Percentiles rank a stretch among this genome's conserved stretches.
Conservation (phyloP, 2,797 vertebrate species). For the Rousettus madagascariensis region DNA sequence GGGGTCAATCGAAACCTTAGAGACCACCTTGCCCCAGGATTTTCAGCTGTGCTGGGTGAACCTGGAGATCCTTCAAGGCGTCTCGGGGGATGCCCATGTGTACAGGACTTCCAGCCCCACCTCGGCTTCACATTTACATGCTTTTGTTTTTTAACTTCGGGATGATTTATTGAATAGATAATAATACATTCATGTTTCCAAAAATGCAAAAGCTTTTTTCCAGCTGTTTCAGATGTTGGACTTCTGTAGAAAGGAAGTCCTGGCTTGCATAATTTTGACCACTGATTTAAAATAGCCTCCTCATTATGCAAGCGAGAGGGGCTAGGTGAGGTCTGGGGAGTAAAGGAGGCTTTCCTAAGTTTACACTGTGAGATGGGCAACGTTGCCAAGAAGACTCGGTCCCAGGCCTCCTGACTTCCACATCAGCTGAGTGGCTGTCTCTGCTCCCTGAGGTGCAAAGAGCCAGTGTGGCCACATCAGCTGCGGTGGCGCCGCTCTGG, state of each 20-base stretch:
- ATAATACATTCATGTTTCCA: not conserved
- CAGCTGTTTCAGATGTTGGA: not conserved
- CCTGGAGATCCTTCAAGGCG: not conserved
- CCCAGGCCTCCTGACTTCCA: not conserved
- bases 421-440: accelerated
- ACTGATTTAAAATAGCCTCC: not conserved
- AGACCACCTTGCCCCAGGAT: not conserved
- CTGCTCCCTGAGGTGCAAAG: not conserved
- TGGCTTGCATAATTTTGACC: not conserved
- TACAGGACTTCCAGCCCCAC: not conserved
- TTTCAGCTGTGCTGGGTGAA: not conserved
- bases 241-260: not conserved
- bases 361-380: no score
- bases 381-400: not conserved
- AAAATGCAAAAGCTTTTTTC: not conserved
- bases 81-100: not conserved
- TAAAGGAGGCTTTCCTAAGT: not conserved
- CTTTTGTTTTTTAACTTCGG: not conserved
- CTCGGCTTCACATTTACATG: not conserved
- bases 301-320: not conserved
- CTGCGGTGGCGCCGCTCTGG: not conserved
- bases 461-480: accelerated
- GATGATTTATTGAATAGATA: not conserved
- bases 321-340: not conserved
- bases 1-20: not conserved